These are phyloP conservation scores for Hiodon tergisus DNA, from an alignment of 2,113 vertebrate genomes.

Conservation along the genomic window DNA sequence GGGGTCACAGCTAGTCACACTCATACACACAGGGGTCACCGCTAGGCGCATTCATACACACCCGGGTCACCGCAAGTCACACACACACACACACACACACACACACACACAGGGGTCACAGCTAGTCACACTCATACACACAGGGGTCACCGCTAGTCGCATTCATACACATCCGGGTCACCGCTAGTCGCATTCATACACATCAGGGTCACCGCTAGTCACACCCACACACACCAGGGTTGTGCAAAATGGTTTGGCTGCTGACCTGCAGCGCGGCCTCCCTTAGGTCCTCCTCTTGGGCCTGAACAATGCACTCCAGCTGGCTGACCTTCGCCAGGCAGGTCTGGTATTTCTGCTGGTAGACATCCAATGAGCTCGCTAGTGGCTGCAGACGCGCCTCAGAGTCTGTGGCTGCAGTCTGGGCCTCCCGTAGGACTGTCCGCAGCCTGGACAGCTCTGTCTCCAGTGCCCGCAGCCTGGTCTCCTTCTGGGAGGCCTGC, in stretches of 20 bases:
- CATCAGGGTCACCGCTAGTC: not conserved
- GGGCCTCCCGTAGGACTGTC: constrained; percentile 45
- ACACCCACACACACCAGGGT: not conserved
- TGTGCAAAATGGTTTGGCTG: not conserved
- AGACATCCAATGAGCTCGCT: constrained; percentile 54
- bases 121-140: not conserved
- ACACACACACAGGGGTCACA: not conserved
- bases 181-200: not conserved
- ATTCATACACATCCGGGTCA: too few relatives aligned
- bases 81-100: too few relatives aligned
- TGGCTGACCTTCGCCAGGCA: constrained; percentile 52
- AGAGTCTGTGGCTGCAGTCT: constrained; percentile 41
- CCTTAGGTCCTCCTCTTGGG: constrained; percentile 50
- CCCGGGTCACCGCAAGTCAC: too few relatives aligned
- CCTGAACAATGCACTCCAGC: constrained; percentile 53
- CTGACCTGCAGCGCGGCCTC: constrained; percentile 57
- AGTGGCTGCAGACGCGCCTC: constrained; percentile 49
- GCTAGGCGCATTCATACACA: too few relatives aligned
- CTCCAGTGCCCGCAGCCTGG: constrained; percentile 45
- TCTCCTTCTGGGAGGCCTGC: constrained; percentile 57
- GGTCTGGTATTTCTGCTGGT: constrained; percentile 60
- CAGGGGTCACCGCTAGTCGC: too few relatives aligned
- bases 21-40: not conserved
- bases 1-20: not conserved
- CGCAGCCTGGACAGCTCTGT: constrained; percentile 36